A percentile compares a stretch with the other conserved stretches of the same genome.
phyloP scores from a whole-genome alignment of 2,113 vertebrate species.

The Phoenicopterus ruber region DNA sequence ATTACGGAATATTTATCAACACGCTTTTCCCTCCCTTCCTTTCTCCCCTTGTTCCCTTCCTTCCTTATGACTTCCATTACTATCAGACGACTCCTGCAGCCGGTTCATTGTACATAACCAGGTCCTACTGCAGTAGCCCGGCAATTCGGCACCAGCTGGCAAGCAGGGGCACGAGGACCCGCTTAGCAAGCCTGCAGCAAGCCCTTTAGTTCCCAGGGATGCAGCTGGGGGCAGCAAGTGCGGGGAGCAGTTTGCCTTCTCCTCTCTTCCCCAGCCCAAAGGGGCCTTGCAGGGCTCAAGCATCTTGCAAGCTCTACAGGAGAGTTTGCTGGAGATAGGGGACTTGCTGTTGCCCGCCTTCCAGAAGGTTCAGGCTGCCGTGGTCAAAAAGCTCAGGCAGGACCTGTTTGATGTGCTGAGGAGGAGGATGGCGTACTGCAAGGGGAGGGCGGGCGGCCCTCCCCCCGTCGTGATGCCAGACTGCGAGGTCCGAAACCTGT shows the following conservation, averaged over 20 bases:
- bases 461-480: accelerated
- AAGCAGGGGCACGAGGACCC: background rate
- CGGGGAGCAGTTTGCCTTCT: background rate
- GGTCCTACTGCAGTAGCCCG: background rate
- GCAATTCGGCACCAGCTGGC: background rate
- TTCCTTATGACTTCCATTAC: background rate
- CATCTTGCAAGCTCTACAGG: background rate
- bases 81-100: background rate
- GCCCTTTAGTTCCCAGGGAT: background rate
- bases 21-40: background rate
- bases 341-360: background rate
- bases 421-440: background rate
- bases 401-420: background rate
- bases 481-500: background rate
- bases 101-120: background rate
- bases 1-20: constrained; percentile 24
- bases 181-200: background rate
- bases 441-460: background rate
- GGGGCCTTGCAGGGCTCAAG: background rate
- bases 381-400: background rate
- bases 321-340: background rate
- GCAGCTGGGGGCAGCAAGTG: accelerated
- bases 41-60: background rate
- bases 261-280: background rate
- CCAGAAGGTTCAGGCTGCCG: background rate